Conservation (phyloP, 2,888 invertebrate genomes). For the Protonemura montana region DNA sequence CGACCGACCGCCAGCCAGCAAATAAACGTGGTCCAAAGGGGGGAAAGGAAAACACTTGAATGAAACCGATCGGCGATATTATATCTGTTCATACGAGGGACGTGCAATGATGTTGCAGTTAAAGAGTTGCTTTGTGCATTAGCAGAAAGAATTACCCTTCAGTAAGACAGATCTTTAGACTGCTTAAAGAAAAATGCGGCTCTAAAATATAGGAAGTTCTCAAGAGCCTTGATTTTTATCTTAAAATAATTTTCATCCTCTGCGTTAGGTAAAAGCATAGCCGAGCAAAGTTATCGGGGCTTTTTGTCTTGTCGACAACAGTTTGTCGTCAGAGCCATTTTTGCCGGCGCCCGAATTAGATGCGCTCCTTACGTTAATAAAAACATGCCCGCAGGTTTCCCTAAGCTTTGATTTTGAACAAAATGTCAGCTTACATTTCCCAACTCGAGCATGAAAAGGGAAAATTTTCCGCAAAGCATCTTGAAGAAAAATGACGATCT, state of each 20-base stretch:
- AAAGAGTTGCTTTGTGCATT: too few species aligned
- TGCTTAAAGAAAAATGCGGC: too few species aligned
- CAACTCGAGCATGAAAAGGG: slow-evolving; percentile 16
- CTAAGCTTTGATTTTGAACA: slow-evolving; percentile 17
- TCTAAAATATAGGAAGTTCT: too few species aligned
- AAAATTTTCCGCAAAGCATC: slow-evolving; percentile 8
- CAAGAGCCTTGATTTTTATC: not conserved
- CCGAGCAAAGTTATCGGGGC: not conserved
- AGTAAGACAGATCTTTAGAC: too few species aligned
- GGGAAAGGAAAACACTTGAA: not conserved
- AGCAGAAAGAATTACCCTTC: too few species aligned
- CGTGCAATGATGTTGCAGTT: not conserved
- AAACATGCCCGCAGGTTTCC: not conserved
- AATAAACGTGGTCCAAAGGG: not conserved
- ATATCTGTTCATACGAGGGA: not conserved
- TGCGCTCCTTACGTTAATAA: not conserved
- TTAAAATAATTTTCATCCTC: not conserved
- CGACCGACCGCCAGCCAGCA: not conserved
- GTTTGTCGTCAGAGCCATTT: not conserved
- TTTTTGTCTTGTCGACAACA: not conserved
- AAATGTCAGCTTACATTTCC: slow-evolving; percentile 17
- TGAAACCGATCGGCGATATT: not conserved
- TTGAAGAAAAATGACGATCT: slow-evolving; percentile 18
- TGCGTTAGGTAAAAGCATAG: not conserved
- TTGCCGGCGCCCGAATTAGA: not conserved